phyloP scores from a whole-genome alignment of 2,113 vertebrate genomes.

The Semicossyphus pulcher region DNA sequence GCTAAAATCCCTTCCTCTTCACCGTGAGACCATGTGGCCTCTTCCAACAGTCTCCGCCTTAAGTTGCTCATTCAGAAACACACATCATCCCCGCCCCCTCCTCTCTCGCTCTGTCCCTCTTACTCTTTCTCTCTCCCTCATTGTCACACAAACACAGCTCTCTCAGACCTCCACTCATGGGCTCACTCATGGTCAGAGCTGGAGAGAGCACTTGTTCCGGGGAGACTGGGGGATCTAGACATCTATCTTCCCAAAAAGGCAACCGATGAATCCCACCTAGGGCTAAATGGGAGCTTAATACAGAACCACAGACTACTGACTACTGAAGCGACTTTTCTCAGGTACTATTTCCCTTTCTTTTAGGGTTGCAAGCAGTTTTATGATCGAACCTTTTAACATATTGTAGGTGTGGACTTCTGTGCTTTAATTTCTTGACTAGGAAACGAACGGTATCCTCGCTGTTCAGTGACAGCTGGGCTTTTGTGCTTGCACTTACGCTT shows the following conservation, averaged over 20 bases:
- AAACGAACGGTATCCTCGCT: background rate
- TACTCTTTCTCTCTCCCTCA: conserved; percentile 29
- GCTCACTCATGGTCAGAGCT: conserved; percentile 49
- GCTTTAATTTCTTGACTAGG: background rate
- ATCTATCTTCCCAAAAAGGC: conserved; percentile 22
- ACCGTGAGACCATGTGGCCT: conserved; percentile 36
- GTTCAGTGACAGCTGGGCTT: conserved; percentile 26
- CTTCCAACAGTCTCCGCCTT: conserved; percentile 63
- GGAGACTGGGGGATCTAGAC: conserved; percentile 29
- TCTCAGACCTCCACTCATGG: conserved; percentile 45
- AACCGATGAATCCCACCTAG: conserved; percentile 44
- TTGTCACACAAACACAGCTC: conserved; percentile 48
- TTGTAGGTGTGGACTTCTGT: background rate
- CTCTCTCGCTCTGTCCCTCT: conserved; percentile 1
- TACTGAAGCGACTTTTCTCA: conserved; percentile 44
- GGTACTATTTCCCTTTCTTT: conserved; percentile 57
- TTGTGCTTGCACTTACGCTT: conserved; percentile 24
- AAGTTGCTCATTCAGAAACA: conserved; percentile 54
- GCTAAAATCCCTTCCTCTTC: conserved; percentile 9
- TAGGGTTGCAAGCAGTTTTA: background rate
- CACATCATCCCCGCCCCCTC: conserved; percentile 29
- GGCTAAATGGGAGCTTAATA: conserved; percentile 56
- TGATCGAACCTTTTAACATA: background rate
- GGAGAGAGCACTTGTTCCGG: conserved; percentile 26
- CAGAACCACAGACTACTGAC: conserved; percentile 44